Evolutionary conservation across 2,113 vertebrate genomes (phyloP).

Genomic region (Zosterops hypoxanthus): DNA sequence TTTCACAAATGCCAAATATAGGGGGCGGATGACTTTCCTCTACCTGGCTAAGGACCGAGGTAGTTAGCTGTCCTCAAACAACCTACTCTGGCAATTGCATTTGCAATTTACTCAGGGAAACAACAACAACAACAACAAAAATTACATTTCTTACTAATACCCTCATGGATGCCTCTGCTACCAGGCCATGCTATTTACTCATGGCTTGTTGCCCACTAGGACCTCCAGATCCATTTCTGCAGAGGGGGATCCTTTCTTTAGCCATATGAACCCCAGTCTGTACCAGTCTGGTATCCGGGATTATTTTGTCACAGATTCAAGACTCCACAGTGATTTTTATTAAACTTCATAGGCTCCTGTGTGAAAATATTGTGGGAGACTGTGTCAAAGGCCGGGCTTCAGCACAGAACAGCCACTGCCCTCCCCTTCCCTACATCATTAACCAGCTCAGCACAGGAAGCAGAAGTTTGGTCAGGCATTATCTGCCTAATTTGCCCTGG

Average conservation of each 20-base stretch:
- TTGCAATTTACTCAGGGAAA: background rate
- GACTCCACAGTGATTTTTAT: accelerated
- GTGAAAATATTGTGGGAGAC: background rate
- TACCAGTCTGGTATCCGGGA: accelerated
- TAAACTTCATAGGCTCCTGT: background rate
- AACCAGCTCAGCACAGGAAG: background rate
- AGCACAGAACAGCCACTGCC: background rate
- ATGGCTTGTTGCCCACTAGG: background rate
- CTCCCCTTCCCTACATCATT: background rate
- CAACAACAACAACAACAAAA: background rate
- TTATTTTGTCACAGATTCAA: background rate
- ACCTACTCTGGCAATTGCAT: background rate
- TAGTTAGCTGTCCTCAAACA: background rate
- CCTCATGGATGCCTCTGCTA: background rate
- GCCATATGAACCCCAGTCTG: background rate
- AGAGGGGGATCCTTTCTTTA: background rate
- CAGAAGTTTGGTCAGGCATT: background rate
- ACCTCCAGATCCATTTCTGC: background rate
- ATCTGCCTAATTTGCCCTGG: background rate
- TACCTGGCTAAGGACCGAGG: background rate
- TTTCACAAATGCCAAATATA: background rate
- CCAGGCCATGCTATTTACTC: background rate
- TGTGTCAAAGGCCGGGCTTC: background rate
- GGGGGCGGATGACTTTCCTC: background rate
- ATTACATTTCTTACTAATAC: background rate